phyloP scores from a whole-genome alignment of 2,113 vertebrate genomes.

The Setophaga coronata region DNA sequence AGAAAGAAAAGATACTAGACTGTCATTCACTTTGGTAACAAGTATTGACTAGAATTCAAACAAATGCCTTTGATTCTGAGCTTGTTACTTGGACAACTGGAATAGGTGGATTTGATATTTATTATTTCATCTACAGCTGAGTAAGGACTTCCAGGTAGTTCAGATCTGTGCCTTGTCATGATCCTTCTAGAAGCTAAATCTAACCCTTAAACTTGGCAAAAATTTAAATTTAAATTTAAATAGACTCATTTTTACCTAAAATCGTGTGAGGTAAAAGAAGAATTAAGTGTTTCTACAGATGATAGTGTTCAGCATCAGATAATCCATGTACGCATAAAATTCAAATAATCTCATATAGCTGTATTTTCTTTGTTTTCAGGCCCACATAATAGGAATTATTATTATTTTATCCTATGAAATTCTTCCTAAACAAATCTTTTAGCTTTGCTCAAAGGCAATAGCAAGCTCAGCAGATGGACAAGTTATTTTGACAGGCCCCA shows the following conservation, averaged over 20 bases:
- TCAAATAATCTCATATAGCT: neutral
- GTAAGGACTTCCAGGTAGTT: neutral
- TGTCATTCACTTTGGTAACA: neutral
- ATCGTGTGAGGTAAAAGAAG: neutral
- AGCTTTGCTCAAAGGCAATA: neutral
- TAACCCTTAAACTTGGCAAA: neutral
- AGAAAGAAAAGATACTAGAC: neutral
- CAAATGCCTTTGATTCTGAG: neutral
- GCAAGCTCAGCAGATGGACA: neutral
- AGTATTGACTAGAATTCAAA: neutral
- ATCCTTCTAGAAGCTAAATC: neutral
- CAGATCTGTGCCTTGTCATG: neutral
- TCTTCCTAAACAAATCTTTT: neutral
- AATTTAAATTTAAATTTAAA: neutral
- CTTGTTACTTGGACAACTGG: neutral
- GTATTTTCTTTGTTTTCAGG: neutral
- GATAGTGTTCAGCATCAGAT: neutral
- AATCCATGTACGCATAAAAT: rapidly evolving
- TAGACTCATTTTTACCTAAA: neutral
- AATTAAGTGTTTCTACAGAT: neutral
- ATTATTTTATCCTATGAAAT: neutral
- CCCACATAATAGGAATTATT: neutral
- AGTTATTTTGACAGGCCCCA: neutral
- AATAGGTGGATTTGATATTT: neutral
- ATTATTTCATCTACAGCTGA: neutral